Base-by-base conservation (phyloP, 2,113 vertebrate species). In the Microtus richardsoni region DNA sequence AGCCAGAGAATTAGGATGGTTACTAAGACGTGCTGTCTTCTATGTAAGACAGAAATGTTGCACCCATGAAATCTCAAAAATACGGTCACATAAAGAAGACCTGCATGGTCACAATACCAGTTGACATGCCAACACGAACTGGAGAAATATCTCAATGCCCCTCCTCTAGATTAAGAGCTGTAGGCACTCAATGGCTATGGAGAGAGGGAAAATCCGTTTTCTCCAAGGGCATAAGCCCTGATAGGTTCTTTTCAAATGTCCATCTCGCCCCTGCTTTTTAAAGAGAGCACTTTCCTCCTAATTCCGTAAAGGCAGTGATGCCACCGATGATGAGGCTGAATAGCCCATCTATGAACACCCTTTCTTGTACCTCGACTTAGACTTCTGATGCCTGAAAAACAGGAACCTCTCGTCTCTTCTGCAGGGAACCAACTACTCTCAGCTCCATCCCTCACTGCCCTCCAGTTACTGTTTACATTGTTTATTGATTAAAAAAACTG, bases 251-350 rank as follows among this genome's bases (percentile, higher is more conserved):
- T 74, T 74, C 36, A 41, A 54, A 73, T 44, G 7, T n/a, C 21
- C 44, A 12, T 22, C 5, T 13, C 9, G 1, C 36, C 17, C 28
- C 28, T 54, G 36, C 58, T 73, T 33, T 49, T 24, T 26, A 10
- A 9, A 73, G 41, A 39, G 44, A n/a, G 14, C 5, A 19, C 64
- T 44, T 39, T 54, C 33, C 33, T 64, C 39, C 75, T 49, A 58
- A 8, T 71, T 70, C 78, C 11, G 0, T 24, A 2, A 36, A 68
- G 64, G 64, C 5, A 21, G 36, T 16, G 7, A 17, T 13, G 14
- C 58, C 36, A 6, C 0, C 3, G 3, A n/a, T 30, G 3, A 7
- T 10, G 47, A 11, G 12, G 19, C 4, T 1, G 26, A 60, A 36
- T 13, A 13, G 39, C 16, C 14, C 28, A 26, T 3, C 12, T 36